Evolutionary conservation across 2,888 invertebrate species (phyloP), one percentile per base, ranked within the genome.

Genomic region (Eupeodes luniger): DNA sequence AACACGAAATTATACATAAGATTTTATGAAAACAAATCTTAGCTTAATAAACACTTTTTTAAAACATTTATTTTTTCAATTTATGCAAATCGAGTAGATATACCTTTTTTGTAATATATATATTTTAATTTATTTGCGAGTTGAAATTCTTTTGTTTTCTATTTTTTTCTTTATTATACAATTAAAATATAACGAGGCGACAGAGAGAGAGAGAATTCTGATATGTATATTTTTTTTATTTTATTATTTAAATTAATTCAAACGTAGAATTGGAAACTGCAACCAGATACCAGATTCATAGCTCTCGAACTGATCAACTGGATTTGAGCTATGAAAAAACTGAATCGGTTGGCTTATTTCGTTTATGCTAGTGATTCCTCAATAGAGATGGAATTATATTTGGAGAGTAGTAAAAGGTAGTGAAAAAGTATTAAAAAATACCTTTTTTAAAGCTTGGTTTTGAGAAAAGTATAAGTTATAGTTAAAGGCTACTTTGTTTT

Each of bases 201-300:
- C 27, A 27, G 57, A 77, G 61, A 70, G 70, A 80, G 64, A 61
- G 55, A 61, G 55, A 80, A 80, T 81, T 81, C 77, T 61, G 74
- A 49, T 66, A 36, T 14, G 14, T 59, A 7, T 40, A 40, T 19
- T 10, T 12, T 62, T 62, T 55, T 40, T 55, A 27, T 55, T 40
- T n/a, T 70, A 12, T 34, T 9, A 19, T 47, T 47, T 34, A 16
- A 69, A 57, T 88, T 67, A 81, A 80, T 55, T 88, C 75, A 88
- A 81, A 81, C 85, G 88, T 75, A 75, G 85, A 88, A 88, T 85
- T 88, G 85, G 88, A 85, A 88, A 88, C 88, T 85, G 85, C 84
- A 85, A 85, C 88, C 88, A 88, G 88, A 88, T 88, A 88, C 88
- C 88, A 88, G 88, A 88, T 88, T 88, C 88, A 88, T 88, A 88